Evolutionary conservation across 2,113 vertebrate genomes (phyloP), one percentile per base, ranked within the genome.

Genomic region (Nothobranchius kuhntae): DNA sequence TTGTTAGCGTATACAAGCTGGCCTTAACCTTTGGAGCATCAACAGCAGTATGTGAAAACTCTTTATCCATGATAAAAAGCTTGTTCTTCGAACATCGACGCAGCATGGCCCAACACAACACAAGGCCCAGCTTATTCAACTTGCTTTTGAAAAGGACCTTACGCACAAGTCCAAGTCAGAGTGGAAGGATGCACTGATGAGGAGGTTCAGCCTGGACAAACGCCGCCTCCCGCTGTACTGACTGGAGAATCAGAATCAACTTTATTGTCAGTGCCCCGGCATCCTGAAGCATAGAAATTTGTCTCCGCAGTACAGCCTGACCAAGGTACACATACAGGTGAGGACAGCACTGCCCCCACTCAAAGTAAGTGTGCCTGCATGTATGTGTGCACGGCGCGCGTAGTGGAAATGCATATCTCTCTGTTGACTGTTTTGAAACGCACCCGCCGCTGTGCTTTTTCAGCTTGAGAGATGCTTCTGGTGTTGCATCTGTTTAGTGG

Each of bases 181-280:
- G 26, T 54, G 53, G 26, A 54, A 54, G 30, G 53, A 54, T 35
- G 12, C 53, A 14, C 6, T 36, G 53, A 35, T 36, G 13, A 54
- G 53, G 13, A 54, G 53, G 53, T 54, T 54, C 53, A 35, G 26
- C 53, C 15, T 21, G 11, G 51, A 54, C 26, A 58, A 58, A 21
- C n/a, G 14, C 36, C 2, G 9, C 7, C 14, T 54, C 36, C 36
- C 60, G 35, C 68, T 53, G 1, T 56, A 53, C 51, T 53, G 51
- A 24, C 51, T 51, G 48, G 15, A 21, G 48, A 21, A 21, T 21
- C 21, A 1, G 21, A 21, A 21, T 21, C 21, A 21, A 21, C 21
- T 21, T 21, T 21, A 21, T 21, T 21, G 21, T 21, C 21, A 21
- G 21, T 21, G 21, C 21, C 21, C 21, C 21, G 21, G 21, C 21